Conservation (phyloP, 2,888 invertebrate species). For the Stenoptilia bipunctidactyla region DNA sequence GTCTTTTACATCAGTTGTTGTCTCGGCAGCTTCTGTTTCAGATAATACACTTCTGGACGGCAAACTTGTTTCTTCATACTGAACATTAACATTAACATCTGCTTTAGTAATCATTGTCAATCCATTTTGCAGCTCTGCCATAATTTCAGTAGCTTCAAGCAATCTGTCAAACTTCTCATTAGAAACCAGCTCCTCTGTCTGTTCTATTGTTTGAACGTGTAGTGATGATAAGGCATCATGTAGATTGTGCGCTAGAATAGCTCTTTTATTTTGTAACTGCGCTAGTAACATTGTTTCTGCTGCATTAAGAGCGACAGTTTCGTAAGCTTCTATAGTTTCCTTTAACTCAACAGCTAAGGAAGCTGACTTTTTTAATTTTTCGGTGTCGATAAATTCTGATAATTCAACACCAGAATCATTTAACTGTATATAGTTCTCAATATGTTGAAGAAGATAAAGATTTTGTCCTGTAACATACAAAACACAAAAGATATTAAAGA, state of each 20-base stretch:
- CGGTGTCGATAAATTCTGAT: constrained; percentile 31
- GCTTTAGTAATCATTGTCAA: too few species aligned
- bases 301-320: constrained; percentile 16
- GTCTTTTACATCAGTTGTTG: too few species aligned
- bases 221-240: constrained; percentile 31
- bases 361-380: constrained; percentile 33
- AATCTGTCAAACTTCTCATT: constrained; percentile 23
- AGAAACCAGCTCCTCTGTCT: constrained; percentile 26
- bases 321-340: constrained; percentile 23
- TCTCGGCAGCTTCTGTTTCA: too few species aligned
- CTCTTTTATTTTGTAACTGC: constrained; percentile 20
- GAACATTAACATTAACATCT: too few species aligned
- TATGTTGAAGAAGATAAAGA: constrained; percentile 20
- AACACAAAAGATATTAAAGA: too few species aligned
- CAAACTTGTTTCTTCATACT: too few species aligned
- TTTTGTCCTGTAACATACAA: too few species aligned
- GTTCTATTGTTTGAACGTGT: constrained; percentile 32
- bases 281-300: constrained; percentile 9
- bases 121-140: constrained; percentile 36
- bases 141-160: constrained; percentile 29
- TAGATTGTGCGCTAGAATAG: constrained; percentile 28
- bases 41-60: too few species aligned
- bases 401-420: constrained; percentile 47
- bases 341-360: constrained; percentile 36
- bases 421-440: constrained; percentile 44